Base-by-base conservation (phyloP, 2,797 vertebrate genomes). In the Micromesistius poutassou region DNA sequence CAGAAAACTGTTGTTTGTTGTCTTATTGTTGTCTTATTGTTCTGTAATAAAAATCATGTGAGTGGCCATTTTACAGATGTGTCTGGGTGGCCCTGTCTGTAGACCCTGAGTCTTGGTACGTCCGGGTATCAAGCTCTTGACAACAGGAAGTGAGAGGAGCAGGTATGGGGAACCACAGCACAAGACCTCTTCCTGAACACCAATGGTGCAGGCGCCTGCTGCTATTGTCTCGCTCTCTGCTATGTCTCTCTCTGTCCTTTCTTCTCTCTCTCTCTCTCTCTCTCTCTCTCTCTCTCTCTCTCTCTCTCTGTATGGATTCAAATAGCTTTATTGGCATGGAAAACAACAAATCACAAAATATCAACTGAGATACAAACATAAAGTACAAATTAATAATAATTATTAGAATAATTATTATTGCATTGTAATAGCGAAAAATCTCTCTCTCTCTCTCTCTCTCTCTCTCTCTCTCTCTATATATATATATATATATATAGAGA, bases 1-100 rank as follows among this genome's bases (percentile, higher is more conserved):
- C 75, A 76, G 76, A 81, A 80, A 84, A 73, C n/a, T 33, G 7
- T 25, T 14, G n/a, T n/a, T n/a, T n/a, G n/a, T 1, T 42, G 42
- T 13, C 14, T 46, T 55, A n/a, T 55, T 22, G 14, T 1, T 42
- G 42, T 13, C 14, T 46, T 55, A n/a, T 55, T 22, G 14, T 50
- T 50, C 16, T 46, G 46, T 50, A 46, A 50, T 22, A 16, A 50
- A 50, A 50, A 13, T 50, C 46, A 50, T 19, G 40, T 46, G 46
- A 50, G 14, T 4, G 46, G 46, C 46, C 46, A 50, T 50, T 19
- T 50, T 22, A 16, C 46, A 55, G 19, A 4, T 19, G 14, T 7
- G 19, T 55, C 1, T 55, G 50, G 22, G 16, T 22, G 19, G 50
- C 50, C 50, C 50, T 55, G 50, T 55, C 50, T 55, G 19, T 22